A percentile compares a stretch with the other conserved stretches of the same genome.
phyloP scores from a whole-genome alignment of 2,888 invertebrate species.

The Panopea generosa region DNA sequence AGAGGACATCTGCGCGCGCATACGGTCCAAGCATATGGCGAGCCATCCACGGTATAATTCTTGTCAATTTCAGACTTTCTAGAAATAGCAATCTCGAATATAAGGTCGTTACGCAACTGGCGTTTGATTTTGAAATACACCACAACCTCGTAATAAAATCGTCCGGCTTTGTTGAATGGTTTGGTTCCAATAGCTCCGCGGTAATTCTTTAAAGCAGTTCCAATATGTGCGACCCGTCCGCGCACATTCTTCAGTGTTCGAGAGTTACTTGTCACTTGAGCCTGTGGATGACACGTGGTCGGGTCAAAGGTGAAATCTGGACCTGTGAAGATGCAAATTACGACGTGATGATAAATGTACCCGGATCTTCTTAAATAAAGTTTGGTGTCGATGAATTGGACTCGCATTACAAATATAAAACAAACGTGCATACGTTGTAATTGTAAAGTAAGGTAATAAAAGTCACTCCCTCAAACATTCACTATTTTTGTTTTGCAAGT shows the following conservation, averaged over 20 bases:
- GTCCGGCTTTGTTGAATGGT: slow-evolving; percentile 60
- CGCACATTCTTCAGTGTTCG: slow-evolving; percentile 62
- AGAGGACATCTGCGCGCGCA: slow-evolving; percentile 71
- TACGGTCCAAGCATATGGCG: slow-evolving; percentile 61
- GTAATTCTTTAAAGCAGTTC: slow-evolving; percentile 63
- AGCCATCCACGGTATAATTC: slow-evolving; percentile 68
- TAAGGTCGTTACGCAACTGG: slow-evolving; percentile 67
- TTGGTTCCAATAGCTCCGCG: slow-evolving; percentile 64
- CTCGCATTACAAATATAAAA: too few relatives aligned
- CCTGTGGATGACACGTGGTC: slow-evolving; percentile 57
- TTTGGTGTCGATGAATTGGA: too few relatives aligned
- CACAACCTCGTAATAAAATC: slow-evolving; percentile 67
- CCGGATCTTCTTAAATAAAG: too few relatives aligned
- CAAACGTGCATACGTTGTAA: too few relatives aligned
- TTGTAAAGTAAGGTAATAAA: too few relatives aligned
- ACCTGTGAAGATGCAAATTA: slow-evolving; percentile 55
- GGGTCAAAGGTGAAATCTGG: slow-evolving; percentile 63
- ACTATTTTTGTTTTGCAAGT: too few relatives aligned
- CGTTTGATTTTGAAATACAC: slow-evolving; percentile 67
- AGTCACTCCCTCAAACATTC: too few relatives aligned
- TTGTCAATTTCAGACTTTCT: slow-evolving; percentile 67
- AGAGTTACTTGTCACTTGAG: slow-evolving; percentile 58
- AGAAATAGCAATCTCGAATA: slow-evolving; percentile 67
- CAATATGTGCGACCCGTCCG: slow-evolving; percentile 46
- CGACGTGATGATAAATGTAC: too few relatives aligned